These are phyloP conservation scores for Ennomos fuscantarius DNA, from an alignment of 2,888 invertebrate genomes.

Conservation along the genomic window DNA sequence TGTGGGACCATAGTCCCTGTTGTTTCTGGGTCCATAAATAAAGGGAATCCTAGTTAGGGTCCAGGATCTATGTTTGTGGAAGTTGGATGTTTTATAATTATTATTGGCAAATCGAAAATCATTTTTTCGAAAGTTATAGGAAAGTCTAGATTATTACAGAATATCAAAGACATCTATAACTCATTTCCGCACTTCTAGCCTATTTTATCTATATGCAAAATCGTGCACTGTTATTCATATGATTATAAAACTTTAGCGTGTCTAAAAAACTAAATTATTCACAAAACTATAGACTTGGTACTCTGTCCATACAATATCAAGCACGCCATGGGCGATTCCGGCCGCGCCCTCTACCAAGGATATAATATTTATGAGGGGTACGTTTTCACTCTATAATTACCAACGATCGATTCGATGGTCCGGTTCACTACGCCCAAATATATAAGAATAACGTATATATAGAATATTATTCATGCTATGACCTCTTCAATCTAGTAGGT, in stretches of 20 bases:
- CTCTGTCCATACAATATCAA: conserved; percentile 35
- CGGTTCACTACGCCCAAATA: conserved; percentile 79
- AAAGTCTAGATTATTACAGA: neutral
- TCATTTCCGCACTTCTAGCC: neutral
- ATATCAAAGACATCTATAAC: too few species aligned
- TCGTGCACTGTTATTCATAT: neutral
- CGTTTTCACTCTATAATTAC: conserved; percentile 81
- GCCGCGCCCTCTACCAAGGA: conserved; percentile 75
- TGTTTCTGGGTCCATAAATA: too few species aligned
- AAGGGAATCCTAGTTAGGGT: too few species aligned
- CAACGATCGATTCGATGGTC: conserved; percentile 75
- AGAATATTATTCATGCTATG: conserved; percentile 66
- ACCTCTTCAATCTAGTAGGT: conserved; percentile 75
- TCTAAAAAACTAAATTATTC: conserved; percentile 27
- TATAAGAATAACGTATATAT: conserved; percentile 5
- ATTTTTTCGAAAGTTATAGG: neutral
- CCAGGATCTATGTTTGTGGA: too few species aligned
- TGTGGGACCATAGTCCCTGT: too few species aligned
- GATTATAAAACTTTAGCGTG: conserved; percentile 13
- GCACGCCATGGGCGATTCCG: conserved; percentile 76
- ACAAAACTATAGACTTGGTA: conserved; percentile 31
- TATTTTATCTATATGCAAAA: neutral
- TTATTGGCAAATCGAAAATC: neutral
- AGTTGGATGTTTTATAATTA: neutral
- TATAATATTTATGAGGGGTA: conserved; percentile 83